Evolutionary conservation across 2,797 vertebrate species (phyloP), one percentile per base, ranked within the genome.

Genomic region (Pangasius macronema): DNA sequence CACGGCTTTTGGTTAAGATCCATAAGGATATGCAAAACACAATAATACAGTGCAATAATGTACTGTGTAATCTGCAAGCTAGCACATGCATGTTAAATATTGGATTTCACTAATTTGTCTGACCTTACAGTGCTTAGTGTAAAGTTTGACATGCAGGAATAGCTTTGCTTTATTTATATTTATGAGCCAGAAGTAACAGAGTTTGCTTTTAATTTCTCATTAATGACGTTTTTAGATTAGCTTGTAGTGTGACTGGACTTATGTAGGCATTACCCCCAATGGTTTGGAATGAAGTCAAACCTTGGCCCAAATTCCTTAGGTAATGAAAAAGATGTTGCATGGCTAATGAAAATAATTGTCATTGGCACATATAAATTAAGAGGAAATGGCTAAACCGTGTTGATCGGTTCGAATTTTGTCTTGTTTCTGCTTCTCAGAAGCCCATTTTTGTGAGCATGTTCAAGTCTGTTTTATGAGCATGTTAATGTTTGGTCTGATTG

Each of bases 381-480:
- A 79, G 30, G 22, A 53, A 33, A 83, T 42, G n/a, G n/a, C 24
- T 89, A 59, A 89, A 88, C 86, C 61, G 55, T 88, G 82, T 90
- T 91, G 88, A 67, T 90, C 79, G 39, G 42, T 75, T 87, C 53
- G 49, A 53, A 82, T 79, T 75, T 49, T 59, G 51, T 76, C 67
- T 67, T 87, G 27, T 79, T 70, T 68, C 4, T 84, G 59, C 24
- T n/a, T 82, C 61, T 67, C 61, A 22, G 16, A 53, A 13, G 46
- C n/a, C 18, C 16, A n/a, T 5, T 11, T 30, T 51, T 65, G 5
- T 70, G 9, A 59, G 49, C 49, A 77, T 46, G 77, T 59, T 85
- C 36, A 72, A 46, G 27, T 86, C 36, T 83, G 33, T 53, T 79
- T 68, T 14, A 68, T 79, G 18, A 67, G 84, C 80, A 36, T 83